Evolutionary conservation across 2,888 invertebrate genomes (phyloP).

Genomic region (Megaustenia siamemsis): DNA sequence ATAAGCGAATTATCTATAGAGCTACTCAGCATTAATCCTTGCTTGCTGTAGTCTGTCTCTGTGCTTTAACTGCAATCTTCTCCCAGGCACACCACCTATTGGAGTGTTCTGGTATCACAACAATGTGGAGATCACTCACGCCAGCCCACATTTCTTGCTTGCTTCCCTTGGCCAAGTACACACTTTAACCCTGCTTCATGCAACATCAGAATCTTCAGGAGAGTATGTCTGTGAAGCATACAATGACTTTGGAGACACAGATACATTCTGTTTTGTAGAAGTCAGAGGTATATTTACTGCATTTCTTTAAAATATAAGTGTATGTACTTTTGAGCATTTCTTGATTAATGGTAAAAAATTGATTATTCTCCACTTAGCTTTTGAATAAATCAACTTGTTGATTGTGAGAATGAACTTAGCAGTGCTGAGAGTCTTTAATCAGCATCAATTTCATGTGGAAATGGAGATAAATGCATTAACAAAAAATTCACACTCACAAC

Average conservation of each 20-base stretch:
- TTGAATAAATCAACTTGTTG: no score
- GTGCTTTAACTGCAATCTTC: not conserved
- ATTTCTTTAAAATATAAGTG: not conserved
- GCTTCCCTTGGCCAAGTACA: conserved; percentile 83
- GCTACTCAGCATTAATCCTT: no score
- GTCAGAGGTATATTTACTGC: conserved; percentile 63
- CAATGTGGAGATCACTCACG: conserved; percentile 84
- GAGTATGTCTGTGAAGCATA: conserved; percentile 75
- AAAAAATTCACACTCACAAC: no score
- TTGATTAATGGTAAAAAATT: no score
- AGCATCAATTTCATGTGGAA: no score
- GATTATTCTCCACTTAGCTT: no score
- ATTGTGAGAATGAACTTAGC: no score
- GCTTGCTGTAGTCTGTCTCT: not conserved
- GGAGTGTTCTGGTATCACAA: conserved; percentile 86
- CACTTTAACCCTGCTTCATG: conserved; percentile 82
- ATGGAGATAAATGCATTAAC: no score
- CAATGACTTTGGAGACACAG: conserved; percentile 76
- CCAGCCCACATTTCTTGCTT: conserved; percentile 83
- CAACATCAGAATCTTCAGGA: conserved; percentile 70
- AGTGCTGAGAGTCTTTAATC: no score
- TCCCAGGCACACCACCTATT: conserved; percentile 82
- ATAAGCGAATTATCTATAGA: no score
- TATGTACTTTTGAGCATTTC: no score
- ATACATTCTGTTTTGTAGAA: conserved; percentile 72